A percentile compares a stretch with the other conserved stretches of the same genome.
These are phyloP conservation scores for Coendou prehensilis DNA, from an alignment of 2,797 vertebrate genomes.

Conservation along the genomic window DNA sequence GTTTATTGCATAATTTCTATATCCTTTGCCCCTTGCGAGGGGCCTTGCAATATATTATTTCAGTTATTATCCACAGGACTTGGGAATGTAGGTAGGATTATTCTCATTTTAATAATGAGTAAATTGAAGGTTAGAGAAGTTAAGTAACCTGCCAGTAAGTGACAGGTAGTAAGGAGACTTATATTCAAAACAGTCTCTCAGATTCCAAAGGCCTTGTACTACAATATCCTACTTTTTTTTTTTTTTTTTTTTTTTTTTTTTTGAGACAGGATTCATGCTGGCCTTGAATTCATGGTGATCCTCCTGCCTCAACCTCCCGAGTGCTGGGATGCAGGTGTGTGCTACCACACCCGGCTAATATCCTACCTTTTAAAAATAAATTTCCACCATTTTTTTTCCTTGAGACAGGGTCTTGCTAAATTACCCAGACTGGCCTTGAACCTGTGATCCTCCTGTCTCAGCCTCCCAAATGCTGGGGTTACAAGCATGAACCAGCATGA, in stretches of 20 bases:
- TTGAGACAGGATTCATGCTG: not conserved
- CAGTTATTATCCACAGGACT: not conserved
- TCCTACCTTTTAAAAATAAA: not conserved
- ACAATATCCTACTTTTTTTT: not conserved
- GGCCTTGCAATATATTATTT: conserved; percentile 6
- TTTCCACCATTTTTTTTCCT: not conserved
- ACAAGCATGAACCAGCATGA: not conserved
- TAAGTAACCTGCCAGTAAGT: not conserved
- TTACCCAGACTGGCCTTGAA: not conserved
- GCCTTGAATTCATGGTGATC: not conserved
- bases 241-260: not conserved
- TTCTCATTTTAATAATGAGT: conserved; percentile 5
- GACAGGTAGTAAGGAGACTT: conserved; percentile 1
- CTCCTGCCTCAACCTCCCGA: not conserved
- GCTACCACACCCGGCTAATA: not conserved
- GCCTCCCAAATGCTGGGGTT: not conserved
- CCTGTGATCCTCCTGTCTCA: not conserved
- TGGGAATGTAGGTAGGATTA: not conserved
- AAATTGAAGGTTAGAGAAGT: conserved; percentile 34
- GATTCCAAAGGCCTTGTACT: not conserved
- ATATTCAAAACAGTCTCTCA: not conserved
- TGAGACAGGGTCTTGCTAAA: not conserved
- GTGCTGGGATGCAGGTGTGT: not conserved
- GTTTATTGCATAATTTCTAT: not conserved
- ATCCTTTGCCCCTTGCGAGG: not conserved